Base-by-base conservation (phyloP, 2,113 vertebrate genomes). In the Trachemys scripta region DNA sequence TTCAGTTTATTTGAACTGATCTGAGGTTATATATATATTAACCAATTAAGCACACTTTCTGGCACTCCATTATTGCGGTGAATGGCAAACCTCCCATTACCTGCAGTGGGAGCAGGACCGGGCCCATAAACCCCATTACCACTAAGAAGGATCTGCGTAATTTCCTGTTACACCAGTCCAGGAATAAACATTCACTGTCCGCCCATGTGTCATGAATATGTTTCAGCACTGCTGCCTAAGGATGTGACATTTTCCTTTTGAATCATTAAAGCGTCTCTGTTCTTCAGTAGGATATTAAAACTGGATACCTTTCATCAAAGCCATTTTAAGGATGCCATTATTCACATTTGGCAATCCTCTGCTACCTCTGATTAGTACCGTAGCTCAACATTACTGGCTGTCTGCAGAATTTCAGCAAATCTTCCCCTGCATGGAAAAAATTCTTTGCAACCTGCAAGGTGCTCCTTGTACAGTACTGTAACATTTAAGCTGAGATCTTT, bases 401-500 rank as follows among this genome's bases (percentile, higher is more conserved):
- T 17, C 31, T 20, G 19, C 79, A 51, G 27, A 47, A 20, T 54
- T 80, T 57, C 59, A 84, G 75, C 88, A 85, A 47, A 90, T 45
- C n/a, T 82, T 89, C 57, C 69, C 90, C 72, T 86, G 84, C 96
- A 91, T 38, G 69, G 31, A 82, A 82, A 53, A 47, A 59, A 19
- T 13, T 54, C 47, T 62, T 78, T 87, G 89, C 95, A 91, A 85
- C 53, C 88, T 87, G 82, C 91, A 95, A 87, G 85, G 86, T 78
- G 82, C 85, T 65, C 42, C 4, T 11, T 50, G 14, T 69, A 9
- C n/a, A 72, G n/a, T 8, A 51, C 69, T 65, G 47, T 42, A 80
- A 87, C 91, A 88, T 38, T 93, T 94, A 86, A 56, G 90, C n/a
- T 87, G 80, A 91, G 65, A 89, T 89, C 93, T 92, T 95, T 89